These are phyloP conservation scores for Acanthisitta chloris DNA, from an alignment of 2,113 vertebrate species.

Conservation along the genomic window DNA sequence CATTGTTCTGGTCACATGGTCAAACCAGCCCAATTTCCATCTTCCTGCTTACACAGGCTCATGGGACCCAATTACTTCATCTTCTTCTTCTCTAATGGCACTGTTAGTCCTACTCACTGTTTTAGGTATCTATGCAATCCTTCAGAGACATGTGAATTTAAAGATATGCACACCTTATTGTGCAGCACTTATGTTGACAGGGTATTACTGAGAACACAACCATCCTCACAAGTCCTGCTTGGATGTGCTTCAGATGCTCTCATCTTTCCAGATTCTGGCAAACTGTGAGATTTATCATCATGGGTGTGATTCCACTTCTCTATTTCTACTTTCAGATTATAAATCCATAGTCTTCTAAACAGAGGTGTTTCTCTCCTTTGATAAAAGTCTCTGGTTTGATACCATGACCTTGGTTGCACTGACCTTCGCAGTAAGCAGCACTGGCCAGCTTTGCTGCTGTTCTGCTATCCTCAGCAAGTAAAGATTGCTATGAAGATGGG, in stretches of 20 bases:
- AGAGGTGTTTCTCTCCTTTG: not conserved
- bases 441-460: not conserved
- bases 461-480: not conserved
- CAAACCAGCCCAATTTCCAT: conserved; percentile 15
- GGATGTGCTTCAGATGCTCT: not conserved
- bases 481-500: not conserved
- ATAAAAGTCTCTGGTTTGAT: not conserved
- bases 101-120: conserved; percentile 17
- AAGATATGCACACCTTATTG: not conserved
- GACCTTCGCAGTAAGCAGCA: not conserved
- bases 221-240: not conserved
- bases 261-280: not conserved
- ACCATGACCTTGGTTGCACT: not conserved
- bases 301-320: not conserved
- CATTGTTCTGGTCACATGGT: not conserved
- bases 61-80: conserved; percentile 55
- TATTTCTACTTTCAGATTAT: not conserved
- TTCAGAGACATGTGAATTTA: conserved; percentile 35
- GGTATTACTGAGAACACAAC: not conserved
- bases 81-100: conserved; percentile 36
- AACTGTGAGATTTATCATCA: not conserved
- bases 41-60: conserved; percentile 30
- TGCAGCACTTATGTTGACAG: not conserved
- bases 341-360: not conserved
- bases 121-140: not conserved